Conservation (phyloP, 2,113 vertebrate genomes). For the Gallinago undulata region DNA sequence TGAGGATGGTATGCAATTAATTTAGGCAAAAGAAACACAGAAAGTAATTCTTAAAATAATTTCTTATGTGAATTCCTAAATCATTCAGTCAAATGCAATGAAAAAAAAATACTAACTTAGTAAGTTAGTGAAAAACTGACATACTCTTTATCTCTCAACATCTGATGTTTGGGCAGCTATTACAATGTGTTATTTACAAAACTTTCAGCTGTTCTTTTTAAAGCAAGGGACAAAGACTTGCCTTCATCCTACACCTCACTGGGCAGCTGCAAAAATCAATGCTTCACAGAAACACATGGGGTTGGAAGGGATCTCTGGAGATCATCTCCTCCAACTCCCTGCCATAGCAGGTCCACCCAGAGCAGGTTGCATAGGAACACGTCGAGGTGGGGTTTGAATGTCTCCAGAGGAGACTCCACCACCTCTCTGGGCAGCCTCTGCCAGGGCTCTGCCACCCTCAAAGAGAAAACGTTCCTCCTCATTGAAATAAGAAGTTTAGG, state of each 20-base stretch:
- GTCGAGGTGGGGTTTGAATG: too few species aligned
- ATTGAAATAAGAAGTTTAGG: too few species aligned
- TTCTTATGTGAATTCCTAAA: background rate
- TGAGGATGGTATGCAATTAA: background rate
- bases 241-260: background rate
- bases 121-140: background rate
- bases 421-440: too few species aligned
- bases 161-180: background rate
- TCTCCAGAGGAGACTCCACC: too few species aligned
- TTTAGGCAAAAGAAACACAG: background rate
- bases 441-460: too few species aligned
- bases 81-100: background rate
- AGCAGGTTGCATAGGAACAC: too few species aligned
- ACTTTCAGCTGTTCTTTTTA: background rate
- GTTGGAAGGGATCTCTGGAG: too few species aligned
- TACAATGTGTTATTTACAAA: background rate
- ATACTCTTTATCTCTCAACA: background rate
- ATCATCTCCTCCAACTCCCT: too few species aligned
- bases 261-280: background rate
- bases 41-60: background rate
- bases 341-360: too few species aligned
- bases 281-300: background rate
- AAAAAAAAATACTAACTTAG: background rate
- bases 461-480: too few species aligned
- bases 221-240: background rate